Evolutionary conservation across 2,113 vertebrate species (phyloP).

Genomic region (Macrotis lagotis): DNA sequence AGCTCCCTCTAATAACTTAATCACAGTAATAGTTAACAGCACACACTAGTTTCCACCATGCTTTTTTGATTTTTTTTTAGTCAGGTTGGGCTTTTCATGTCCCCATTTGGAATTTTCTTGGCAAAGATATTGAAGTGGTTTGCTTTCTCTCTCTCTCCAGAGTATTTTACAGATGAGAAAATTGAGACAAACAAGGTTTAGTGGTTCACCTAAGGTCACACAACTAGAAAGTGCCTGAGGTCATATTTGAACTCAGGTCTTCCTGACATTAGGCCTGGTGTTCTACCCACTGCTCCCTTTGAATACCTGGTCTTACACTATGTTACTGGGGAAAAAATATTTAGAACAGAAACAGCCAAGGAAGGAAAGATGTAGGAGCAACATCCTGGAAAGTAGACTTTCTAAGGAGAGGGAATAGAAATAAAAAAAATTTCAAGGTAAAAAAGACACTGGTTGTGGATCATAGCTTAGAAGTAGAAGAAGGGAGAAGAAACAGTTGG

Average conservation of each 20-base stretch:
- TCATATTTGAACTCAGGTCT: not conserved
- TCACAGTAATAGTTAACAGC: not conserved
- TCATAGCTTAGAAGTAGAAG: not conserved
- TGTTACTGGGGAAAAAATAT: slow-evolving; percentile 32
- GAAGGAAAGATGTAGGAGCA: not conserved
- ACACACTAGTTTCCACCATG: not conserved
- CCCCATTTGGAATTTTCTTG: not conserved
- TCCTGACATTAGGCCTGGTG: not conserved
- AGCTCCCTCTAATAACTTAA: not conserved
- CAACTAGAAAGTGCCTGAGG: slow-evolving; percentile 15
- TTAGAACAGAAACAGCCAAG: not conserved
- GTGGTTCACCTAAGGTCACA: not conserved
- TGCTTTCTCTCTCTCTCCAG: not conserved
- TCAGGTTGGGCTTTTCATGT: not conserved
- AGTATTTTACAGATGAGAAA: not conserved
- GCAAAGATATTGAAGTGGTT: not conserved
- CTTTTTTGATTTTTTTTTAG: not conserved
- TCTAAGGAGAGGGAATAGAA: not conserved
- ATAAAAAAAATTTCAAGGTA: not conserved
- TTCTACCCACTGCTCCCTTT: not conserved
- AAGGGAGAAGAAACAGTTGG: not conserved
- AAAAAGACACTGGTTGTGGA: not conserved
- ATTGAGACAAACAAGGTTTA: not conserved
- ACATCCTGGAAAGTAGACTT: not conserved
- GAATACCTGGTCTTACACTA: not conserved